Evolutionary conservation across 2,797 vertebrate genomes (phyloP), one percentile per base, ranked within the genome.

Genomic region (Choloepus didactylus): DNA sequence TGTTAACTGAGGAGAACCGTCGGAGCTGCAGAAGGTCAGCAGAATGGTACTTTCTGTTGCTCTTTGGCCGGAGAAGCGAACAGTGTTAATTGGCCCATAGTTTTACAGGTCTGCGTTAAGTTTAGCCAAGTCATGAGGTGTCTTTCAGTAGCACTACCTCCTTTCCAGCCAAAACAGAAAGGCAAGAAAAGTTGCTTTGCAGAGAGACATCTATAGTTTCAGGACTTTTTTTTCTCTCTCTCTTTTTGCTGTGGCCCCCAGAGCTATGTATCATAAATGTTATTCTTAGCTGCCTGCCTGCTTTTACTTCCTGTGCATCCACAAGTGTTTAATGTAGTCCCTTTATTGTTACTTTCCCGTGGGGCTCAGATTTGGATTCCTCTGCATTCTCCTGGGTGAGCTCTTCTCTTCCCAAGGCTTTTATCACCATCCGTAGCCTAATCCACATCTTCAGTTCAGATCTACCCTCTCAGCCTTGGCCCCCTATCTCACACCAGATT

Each of bases 31-130:
- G 23, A 54, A 84, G 90, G 66, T 54, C 7, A 62, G 62, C 56
- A 90, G 83, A 79, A 70, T 8, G 9, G 46, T 59, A 31, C 11
- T 54, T 89, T 69, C 38, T 83, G 56, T 14, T 73, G 64, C 64
- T 88, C 2, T 67, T n/a, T n/a, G 64, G 56, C 7, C 46, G 86
- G 35, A 62, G 23, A 18, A n/a, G 25, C 54, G 14, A 62, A n/a
- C 35, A 46, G 87, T 9, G 44, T 87, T 76, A 62, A 93, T n/a
- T 60, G 27, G 44, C 38, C 69, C 38, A 46, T 69, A 73, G 6
- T 46, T 54, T 89, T 69, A 92, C 89, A 66, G 44, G 75, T 72
- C 51, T 80, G n/a, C 66, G 35, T 80, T 70, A 79, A 66, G 27
- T 38, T 70, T 64, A 80, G 72, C 83, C 51, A 35, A 62, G 72